These are phyloP conservation scores for Philaenus spumarius DNA, from an alignment of 1,140 invertebrate genomes.

Conservation along the genomic window DNA sequence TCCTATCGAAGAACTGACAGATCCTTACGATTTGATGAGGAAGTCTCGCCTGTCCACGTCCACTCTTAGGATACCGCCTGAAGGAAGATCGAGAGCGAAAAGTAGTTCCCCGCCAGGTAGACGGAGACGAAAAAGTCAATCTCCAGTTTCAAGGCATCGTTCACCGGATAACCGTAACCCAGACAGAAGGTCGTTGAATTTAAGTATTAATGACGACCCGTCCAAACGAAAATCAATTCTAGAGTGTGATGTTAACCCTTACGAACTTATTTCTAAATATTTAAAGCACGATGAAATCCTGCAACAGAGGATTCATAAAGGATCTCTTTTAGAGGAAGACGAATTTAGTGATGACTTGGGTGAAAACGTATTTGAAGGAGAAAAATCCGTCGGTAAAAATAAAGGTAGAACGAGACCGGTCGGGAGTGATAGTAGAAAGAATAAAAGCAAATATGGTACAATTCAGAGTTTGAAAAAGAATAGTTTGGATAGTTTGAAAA, in stretches of 20 bases:
- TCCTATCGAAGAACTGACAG: conserved; percentile 38
- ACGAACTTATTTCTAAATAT: conserved; percentile 56
- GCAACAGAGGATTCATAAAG: not conserved
- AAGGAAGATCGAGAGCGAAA: conserved; percentile 47
- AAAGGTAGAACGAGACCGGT: conserved; percentile 13
- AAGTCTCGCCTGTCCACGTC: conserved; percentile 51
- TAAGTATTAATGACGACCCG: conserved; percentile 12
- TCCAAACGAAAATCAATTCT: conserved; percentile 56
- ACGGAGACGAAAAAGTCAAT: conserved; percentile 38
- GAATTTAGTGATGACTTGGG: conserved; percentile 43
- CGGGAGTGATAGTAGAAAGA: conserved; percentile 30
- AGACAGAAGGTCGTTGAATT: not conserved
- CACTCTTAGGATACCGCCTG: conserved; percentile 43
- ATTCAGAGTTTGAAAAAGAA: no score
- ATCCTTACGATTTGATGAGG: conserved; percentile 76
- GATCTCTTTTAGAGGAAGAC: conserved; percentile 6
- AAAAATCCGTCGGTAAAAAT: conserved; percentile 8
- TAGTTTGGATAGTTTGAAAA: no score
- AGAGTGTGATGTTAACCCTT: conserved; percentile 78
- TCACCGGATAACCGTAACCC: conserved; percentile 25
- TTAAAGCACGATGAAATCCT: conserved; percentile 27
- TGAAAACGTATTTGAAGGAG: conserved; percentile 41
- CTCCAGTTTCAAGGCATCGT: conserved; percentile 33
- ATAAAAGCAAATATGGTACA: conserved; percentile 31
- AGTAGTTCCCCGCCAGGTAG: conserved; percentile 50